Percentiles rank a stretch among this genome's conserved stretches.
phyloP scores from a whole-genome alignment of 2,888 invertebrate species.

The Pteria penguin region DNA sequence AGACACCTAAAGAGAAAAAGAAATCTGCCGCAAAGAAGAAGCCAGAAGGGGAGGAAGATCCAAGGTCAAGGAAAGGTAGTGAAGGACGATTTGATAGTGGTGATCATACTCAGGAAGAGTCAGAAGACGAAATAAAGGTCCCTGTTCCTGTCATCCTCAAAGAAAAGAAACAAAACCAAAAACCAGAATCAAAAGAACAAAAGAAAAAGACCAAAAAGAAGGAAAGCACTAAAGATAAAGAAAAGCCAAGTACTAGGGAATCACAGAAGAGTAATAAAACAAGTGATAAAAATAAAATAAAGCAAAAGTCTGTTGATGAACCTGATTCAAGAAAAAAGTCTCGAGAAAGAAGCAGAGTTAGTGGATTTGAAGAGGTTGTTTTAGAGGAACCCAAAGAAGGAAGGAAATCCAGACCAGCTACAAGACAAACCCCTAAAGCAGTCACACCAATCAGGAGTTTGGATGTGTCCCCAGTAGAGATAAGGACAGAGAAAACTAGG shows the following conservation, averaged over 20 bases:
- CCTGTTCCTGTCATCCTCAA: not conserved
- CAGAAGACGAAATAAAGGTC: not conserved
- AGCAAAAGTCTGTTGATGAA: not conserved
- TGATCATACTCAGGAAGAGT: not conserved
- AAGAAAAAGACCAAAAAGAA: not conserved
- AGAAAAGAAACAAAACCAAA: no score
- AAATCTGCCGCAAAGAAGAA: not conserved
- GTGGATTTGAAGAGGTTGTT: not conserved
- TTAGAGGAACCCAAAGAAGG: not conserved
- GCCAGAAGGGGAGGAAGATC: not conserved
- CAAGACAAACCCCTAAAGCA: not conserved
- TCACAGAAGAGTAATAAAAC: not conserved
- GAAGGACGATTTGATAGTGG: not conserved
- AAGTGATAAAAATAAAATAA: not conserved
- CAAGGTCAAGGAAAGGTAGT: not conserved
- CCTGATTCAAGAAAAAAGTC: conserved; percentile 4
- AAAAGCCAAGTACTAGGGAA: conserved; percentile 22
- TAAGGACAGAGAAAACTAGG: not conserved
- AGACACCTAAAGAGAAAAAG: not conserved
- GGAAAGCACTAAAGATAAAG: conserved; percentile 26
- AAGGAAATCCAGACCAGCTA: not conserved
- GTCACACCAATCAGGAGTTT: not conserved
- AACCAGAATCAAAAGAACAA: conserved; percentile 33
- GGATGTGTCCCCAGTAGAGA: not conserved
- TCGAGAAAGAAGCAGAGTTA: not conserved